Conservation (phyloP, 2,888 invertebrate species). For the Galerucella pusilla region DNA sequence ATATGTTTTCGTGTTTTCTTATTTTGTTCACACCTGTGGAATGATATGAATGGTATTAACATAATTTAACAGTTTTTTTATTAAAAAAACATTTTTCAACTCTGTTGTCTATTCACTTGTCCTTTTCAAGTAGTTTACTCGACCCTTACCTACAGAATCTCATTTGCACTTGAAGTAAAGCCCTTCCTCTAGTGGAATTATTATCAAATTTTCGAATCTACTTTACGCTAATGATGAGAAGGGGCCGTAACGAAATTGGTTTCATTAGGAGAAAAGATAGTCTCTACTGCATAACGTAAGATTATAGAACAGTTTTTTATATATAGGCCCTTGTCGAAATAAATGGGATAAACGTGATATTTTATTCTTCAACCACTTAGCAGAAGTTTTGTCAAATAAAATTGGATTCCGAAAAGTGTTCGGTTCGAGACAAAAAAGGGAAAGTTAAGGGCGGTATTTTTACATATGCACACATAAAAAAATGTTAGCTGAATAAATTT, state of each 20-base stretch:
- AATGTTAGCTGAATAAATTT: too few relatives aligned
- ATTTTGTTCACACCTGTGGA: too few relatives aligned
- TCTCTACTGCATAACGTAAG: slow-evolving; percentile 13
- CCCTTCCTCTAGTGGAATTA: slow-evolving; percentile 28
- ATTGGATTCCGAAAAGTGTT: too few relatives aligned
- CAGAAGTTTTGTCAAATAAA: too few relatives aligned
- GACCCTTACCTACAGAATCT: slow-evolving; percentile 10
- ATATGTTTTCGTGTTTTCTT: too few relatives aligned
- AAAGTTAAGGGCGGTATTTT: too few relatives aligned
- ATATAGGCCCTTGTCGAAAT: not conserved
- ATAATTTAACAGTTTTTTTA: too few relatives aligned
- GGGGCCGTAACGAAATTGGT: slow-evolving; percentile 35
- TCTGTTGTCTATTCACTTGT: not conserved
- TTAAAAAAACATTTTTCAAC: not conserved
- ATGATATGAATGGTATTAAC: too few relatives aligned
- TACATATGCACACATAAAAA: too few relatives aligned
- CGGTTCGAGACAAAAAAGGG: too few relatives aligned
- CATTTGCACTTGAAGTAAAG: not conserved
- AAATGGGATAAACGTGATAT: slow-evolving; percentile 1
- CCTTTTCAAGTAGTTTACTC: not conserved
- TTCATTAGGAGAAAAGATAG: slow-evolving; percentile 29
- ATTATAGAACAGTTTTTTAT: not conserved
- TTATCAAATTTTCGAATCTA: slow-evolving; percentile 36
- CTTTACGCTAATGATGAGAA: slow-evolving; percentile 36
- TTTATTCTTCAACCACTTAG: slow-evolving; percentile 1